Conservation (phyloP, 2,113 vertebrate genomes). For the Merops nubicus region DNA sequence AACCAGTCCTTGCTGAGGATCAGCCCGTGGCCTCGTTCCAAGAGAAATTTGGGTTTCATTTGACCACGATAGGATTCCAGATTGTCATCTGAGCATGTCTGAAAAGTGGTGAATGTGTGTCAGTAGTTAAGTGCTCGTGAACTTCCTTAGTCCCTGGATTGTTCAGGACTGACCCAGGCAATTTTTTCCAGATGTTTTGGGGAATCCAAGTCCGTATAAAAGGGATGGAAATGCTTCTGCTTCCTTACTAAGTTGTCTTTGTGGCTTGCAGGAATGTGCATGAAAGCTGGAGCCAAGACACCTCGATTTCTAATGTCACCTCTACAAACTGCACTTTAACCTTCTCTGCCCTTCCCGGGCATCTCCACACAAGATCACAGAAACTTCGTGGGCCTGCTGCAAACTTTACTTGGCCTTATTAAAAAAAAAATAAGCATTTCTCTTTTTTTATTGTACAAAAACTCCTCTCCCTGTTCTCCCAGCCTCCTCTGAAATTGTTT, state of each 20-base stretch:
- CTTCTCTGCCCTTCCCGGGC: slow-evolving; percentile 56
- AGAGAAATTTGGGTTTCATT: slow-evolving; percentile 70
- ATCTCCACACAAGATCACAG: slow-evolving; percentile 46
- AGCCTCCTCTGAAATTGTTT: slow-evolving; percentile 39
- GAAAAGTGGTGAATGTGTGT: slow-evolving; percentile 58
- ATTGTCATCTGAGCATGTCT: slow-evolving; percentile 66
- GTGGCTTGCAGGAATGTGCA: slow-evolving; percentile 58
- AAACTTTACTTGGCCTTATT: slow-evolving; percentile 52
- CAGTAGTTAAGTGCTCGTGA: slow-evolving; percentile 62
- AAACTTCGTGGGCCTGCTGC: neutral
- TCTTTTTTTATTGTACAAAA: slow-evolving; percentile 7
- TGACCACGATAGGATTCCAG: slow-evolving; percentile 55
- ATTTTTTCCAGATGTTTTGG: slow-evolving; percentile 69
- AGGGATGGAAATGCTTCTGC: slow-evolving; percentile 54
- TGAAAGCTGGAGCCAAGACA: slow-evolving; percentile 56
- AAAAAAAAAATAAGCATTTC: slow-evolving; percentile 38
- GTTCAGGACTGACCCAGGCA: slow-evolving; percentile 59
- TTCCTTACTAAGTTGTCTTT: slow-evolving; percentile 62
- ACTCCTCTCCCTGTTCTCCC: neutral
- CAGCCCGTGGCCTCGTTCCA: slow-evolving; percentile 51
- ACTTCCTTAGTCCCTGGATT: slow-evolving; percentile 64
- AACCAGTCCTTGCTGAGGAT: slow-evolving; percentile 28
- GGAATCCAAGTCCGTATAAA: slow-evolving; percentile 50
- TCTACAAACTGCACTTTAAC: slow-evolving; percentile 68
- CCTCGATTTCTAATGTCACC: slow-evolving; percentile 40